These are phyloP conservation scores for Hylomyscus alleni DNA, from an alignment of 2,797 vertebrate species.

Conservation along the genomic window DNA sequence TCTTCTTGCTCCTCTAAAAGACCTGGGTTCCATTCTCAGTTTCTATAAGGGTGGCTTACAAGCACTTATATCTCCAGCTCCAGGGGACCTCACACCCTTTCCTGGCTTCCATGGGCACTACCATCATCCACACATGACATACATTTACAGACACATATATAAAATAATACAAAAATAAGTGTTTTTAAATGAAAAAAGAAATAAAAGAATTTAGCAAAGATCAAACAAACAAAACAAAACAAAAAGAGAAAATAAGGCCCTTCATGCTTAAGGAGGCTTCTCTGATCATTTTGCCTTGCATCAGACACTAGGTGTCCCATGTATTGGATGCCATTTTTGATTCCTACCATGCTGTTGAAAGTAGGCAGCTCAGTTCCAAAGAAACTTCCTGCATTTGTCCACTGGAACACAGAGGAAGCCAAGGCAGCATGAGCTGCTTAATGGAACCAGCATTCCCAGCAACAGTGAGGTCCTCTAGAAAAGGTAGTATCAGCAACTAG, in stretches of 20 bases:
- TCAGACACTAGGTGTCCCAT: not conserved
- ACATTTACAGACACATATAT: not conserved
- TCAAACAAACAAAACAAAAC: not conserved
- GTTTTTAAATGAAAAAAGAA: not conserved
- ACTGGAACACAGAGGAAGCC: not conserved
- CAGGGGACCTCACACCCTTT: not conserved
- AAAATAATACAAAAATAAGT: not conserved
- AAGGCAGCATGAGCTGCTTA: not conserved
- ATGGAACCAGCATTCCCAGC: too few relatives aligned
- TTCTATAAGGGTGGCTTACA: too few relatives aligned
- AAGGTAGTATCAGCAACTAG: not conserved
- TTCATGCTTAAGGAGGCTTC: not conserved
- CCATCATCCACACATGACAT: not conserved
- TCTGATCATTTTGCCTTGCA: not conserved
- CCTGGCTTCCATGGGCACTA: not conserved
- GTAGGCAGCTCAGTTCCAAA: not conserved
- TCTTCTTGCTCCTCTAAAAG: not conserved
- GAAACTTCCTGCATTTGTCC: not conserved
- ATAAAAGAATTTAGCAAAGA: not conserved
- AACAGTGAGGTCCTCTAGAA: not conserved
- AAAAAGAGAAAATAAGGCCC: not conserved
- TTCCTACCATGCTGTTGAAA: not conserved
- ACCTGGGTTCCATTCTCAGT: not conserved
- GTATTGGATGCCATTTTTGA: not conserved
- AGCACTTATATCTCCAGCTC: not conserved